Percentiles rank a stretch among this genome's conserved stretches.
Evolutionary conservation across 2,888 invertebrate species (phyloP).

Genomic region (Agrypnus murinus): DNA sequence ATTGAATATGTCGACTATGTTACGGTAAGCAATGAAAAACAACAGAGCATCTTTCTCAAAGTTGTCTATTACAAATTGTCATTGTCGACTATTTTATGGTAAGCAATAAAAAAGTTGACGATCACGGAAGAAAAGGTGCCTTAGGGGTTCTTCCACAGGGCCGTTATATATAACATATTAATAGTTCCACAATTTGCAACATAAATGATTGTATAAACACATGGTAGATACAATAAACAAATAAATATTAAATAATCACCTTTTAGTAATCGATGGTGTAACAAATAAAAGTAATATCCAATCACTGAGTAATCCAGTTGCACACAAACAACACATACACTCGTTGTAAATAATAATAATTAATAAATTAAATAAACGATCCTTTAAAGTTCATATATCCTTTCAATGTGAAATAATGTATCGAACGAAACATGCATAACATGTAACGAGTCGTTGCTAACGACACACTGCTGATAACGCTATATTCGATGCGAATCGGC

Average conservation of each 20-base stretch:
- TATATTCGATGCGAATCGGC: conserved; percentile 12
- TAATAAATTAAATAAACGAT: neutral
- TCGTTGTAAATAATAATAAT: conserved; percentile 9
- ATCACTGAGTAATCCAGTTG: conserved; percentile 44
- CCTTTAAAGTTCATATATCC: neutral
- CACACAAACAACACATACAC: conserved; percentile 38
- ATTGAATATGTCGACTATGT: too few relatives aligned
- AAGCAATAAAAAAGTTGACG: neutral
- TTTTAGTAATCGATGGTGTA: conserved; percentile 45
- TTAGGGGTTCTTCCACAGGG: neutral
- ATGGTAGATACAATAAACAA: conserved; percentile 4
- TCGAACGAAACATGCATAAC: conserved; percentile 20
- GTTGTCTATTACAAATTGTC: too few relatives aligned
- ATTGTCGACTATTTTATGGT: too few relatives aligned
- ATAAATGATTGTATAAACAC: neutral
- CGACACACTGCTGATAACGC: conserved; percentile 32
- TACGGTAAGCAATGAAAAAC: too few relatives aligned
- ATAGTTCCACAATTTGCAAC: too few relatives aligned
- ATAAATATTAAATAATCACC: conserved; percentile 45
- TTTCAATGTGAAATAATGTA: conserved; percentile 22
- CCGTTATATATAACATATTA: too few relatives aligned
- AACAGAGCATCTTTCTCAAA: too few relatives aligned
- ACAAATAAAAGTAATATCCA: conserved; percentile 40
- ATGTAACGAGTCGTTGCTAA: too few relatives aligned
- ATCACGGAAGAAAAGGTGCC: conserved; percentile 5